A percentile compares a stretch with the other conserved stretches of the same genome.
Evolutionary conservation across 2,113 vertebrate genomes (phyloP).

Genomic region (Lycaon pictus): DNA sequence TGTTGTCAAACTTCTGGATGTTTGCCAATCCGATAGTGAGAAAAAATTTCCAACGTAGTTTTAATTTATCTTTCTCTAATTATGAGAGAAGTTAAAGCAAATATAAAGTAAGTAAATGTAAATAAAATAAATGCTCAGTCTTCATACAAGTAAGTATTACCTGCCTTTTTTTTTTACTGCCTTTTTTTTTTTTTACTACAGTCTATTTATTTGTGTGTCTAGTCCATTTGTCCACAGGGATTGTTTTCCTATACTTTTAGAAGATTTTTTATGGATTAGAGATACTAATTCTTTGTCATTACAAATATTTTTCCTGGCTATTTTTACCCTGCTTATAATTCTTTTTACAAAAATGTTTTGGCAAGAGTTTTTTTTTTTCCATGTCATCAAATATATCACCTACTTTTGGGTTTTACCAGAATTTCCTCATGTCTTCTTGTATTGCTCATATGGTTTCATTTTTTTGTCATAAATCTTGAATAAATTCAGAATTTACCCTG

Average conservation of each 20-base stretch:
- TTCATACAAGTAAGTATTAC: background rate
- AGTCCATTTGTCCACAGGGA: background rate
- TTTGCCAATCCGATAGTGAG: background rate
- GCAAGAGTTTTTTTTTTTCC: background rate
- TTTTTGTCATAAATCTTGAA: background rate
- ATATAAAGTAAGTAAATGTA: no score
- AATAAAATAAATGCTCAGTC: background rate
- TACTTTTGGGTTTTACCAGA: background rate
- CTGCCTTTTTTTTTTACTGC: background rate
- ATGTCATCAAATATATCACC: background rate
- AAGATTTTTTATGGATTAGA: background rate
- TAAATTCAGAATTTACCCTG: background rate
- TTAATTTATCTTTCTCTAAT: background rate
- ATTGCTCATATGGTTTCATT: background rate
- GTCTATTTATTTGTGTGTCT: background rate
- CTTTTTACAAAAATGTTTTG: background rate
- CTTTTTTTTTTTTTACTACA: background rate
- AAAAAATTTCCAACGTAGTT: background rate
- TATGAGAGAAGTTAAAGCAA: background rate
- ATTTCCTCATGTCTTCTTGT: background rate
- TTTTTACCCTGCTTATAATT: background rate
- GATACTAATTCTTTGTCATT: background rate
- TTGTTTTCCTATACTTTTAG: background rate
- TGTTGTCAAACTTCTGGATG: background rate
- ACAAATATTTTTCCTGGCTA: background rate